Evolutionary conservation across 2,888 invertebrate species (phyloP), one percentile per base, ranked within the genome.

Genomic region (Rhogogaster chlorosoma): DNA sequence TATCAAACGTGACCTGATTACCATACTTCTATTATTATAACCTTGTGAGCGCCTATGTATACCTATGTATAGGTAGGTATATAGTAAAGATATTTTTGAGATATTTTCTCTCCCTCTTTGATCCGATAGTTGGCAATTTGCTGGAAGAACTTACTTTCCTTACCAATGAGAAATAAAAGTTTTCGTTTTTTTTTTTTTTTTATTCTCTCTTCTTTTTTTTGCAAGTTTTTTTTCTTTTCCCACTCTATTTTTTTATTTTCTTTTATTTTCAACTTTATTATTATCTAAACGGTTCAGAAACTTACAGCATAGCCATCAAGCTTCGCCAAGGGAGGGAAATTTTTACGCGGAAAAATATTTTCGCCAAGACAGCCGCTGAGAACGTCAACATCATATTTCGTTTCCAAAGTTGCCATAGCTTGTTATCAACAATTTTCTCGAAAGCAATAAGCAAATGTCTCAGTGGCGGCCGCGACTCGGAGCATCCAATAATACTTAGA

Each of bases 381-480:
- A 83, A 83, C 83, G 83, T 83, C 83, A 83, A 83, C 83, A 83
- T 45, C 83, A 70, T 83, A 83, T 67, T 67, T 67, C 67, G 42
- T 61, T 61, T n/a, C 26, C 49, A 70, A 15, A 26, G 67, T 26
- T 18, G 42, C 18, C 26, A n/a, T 57, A 70, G 18, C 61, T 70
- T 83, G 83, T 67, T 67, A 67, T 83, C 83, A 83, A 83, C 83
- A 70, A 83, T 70, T 83, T 49, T 64, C 67, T 64, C n/a, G 64
- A 49, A 83, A 70, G 83, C 45, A 83, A 83, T 83, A 83, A 70
- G 83, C 83, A 49, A 83, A 70, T 45, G 36, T 83, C 29, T 83
- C 29, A 22, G 57, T 38, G 36, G 61, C 26, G 2, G 15, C 45
- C 22, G 38, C 5, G 80, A 80, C 67, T 42, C 64, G 42, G 10